Base-by-base conservation (phyloP, 2,888 invertebrate genomes). In the Erebia epiphron region DNA sequence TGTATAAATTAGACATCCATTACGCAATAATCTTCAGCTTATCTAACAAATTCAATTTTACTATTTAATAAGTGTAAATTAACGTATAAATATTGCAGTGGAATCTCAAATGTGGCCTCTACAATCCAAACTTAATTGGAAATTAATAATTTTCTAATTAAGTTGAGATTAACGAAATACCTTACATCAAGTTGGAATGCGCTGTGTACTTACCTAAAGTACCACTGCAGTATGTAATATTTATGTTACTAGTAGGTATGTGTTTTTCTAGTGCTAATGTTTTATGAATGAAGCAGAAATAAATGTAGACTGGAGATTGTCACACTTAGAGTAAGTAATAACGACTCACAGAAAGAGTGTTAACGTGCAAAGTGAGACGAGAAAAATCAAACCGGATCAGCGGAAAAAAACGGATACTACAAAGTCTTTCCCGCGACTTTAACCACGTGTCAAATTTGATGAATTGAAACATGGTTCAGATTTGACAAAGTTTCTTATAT, bases 271-370 rank as follows among this genome's bases (percentile, higher is more conserved):
- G 65, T 35, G 46, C 67, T 41, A 73, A 70, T 73, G 50, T 70
- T 66, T 66, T 61, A 68, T 60, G 71, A 73, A 71, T 70, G 70
- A 68, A 68, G 56, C 67, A 57, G 67, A 73, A 52, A 21, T 66
- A 68, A 70, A 63, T 13, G 50, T 46, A 61, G 62, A 64, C 41
- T 64, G 68, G 70, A 64, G 74, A 72, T 73, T 67, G 71, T 74
- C 18, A 0, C 11, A 18, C 61, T 13, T 43, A 61, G 61, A 61
- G 16, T 43, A 61, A 18, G 43, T 43, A 61, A 43, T 46, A 61
- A n/a, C 43, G 35, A 11, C 18, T 10, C 10, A 41, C 41, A 43
- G 41, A 43, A 54, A 10, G 18, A 54, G 54, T 18, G 18, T 18
- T 18, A 2, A 18, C 9, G 9, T 18, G 54, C 18, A 18, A 43